Percentiles rank a stretch among this genome's conserved stretches.
These are phyloP conservation scores for Rhea americana DNA, from an alignment of 2,113 vertebrate genomes.

Conservation along the genomic window DNA sequence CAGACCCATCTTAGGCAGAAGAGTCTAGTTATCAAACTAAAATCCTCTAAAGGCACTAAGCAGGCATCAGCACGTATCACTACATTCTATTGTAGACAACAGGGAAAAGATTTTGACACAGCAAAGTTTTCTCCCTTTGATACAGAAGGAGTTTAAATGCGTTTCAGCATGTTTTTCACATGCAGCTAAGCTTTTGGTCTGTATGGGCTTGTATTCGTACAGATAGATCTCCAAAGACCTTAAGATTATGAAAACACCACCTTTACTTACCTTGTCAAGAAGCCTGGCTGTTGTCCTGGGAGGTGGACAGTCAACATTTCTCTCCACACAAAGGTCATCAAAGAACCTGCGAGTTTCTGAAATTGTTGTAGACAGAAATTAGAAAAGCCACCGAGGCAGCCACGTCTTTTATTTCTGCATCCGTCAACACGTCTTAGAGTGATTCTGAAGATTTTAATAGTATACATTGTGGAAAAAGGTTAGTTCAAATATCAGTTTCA, in stretches of 20 bases:
- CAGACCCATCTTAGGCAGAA: neutral
- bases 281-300: conserved; percentile 95
- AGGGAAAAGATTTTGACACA: neutral
- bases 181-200: neutral
- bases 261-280: conserved; percentile 89
- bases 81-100: neutral
- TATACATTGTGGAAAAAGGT: neutral
- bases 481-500: neutral
- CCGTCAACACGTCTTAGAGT: fast-evolving
- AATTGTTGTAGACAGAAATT: neutral
- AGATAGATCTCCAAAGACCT: neutral
- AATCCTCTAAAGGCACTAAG: neutral
- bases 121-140: neutral
- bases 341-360: conserved; percentile 93
- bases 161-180: neutral
- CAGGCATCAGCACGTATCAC: neutral
- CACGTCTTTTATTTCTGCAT: neutral
- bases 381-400: neutral
- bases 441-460: neutral
- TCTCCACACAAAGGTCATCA: conserved; percentile 87
- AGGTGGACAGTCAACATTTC: conserved; percentile 88
- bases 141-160: neutral
- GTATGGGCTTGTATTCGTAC: neutral
- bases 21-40: neutral
- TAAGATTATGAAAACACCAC: neutral